A percentile compares a stretch with the other conserved stretches of the same genome.
These are phyloP conservation scores for Entomyzon cyanotis DNA, from an alignment of 2,113 vertebrate species.

Conservation along the genomic window DNA sequence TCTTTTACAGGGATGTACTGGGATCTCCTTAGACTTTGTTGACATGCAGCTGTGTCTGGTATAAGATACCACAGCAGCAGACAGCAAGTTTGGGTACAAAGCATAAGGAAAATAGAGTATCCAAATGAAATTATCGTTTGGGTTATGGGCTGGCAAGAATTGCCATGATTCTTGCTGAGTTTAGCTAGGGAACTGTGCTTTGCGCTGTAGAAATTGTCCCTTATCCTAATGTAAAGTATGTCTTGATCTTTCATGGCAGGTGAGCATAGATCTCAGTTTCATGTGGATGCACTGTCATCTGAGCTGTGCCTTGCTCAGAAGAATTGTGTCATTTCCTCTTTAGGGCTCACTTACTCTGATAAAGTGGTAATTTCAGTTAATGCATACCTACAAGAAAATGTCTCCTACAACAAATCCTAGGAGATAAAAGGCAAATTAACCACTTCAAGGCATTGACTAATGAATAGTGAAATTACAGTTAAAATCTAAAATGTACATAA, in stretches of 20 bases:
- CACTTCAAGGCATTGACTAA: background rate
- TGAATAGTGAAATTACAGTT: background rate
- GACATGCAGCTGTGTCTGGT: background rate
- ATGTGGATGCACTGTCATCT: background rate
- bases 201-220: background rate
- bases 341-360: background rate
- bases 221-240: background rate
- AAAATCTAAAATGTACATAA: background rate
- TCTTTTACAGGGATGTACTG: background rate
- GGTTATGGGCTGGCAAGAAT: background rate
- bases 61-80: background rate
- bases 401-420: background rate
- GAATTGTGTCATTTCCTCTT: background rate
- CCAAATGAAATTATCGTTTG: background rate
- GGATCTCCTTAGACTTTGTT: background rate
- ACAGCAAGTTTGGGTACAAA: background rate
- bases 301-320: background rate
- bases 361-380: background rate
- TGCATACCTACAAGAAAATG: background rate
- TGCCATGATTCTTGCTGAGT: background rate
- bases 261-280: background rate
- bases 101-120: background rate
- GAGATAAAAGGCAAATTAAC: constrained; percentile 3
- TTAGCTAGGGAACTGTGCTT: background rate
- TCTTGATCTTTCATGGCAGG: background rate